Base-by-base conservation (phyloP, 2,888 invertebrate genomes). In the Pterostichus niger region DNA sequence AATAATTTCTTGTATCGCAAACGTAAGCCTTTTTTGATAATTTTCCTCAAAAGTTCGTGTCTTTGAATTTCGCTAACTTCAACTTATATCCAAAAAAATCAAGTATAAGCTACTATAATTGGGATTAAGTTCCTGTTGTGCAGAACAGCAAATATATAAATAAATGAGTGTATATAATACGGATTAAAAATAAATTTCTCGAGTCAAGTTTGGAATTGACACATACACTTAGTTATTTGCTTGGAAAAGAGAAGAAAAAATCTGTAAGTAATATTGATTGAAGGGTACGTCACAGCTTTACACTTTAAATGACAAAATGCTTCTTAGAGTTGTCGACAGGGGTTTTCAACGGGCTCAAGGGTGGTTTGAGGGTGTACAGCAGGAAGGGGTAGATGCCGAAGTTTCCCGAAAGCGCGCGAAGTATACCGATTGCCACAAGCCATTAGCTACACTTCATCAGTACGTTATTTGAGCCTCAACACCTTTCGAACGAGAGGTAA, bases 181-280 rank as follows among this genome's bases (percentile, higher is more conserved):
- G 35, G n/a, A 64, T 64, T 64, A 35, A 64, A 64, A 33, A 35
- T 13, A 35, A n/a, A 13, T 64, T 64, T 64, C 31, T 64, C 64
- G 11, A n/a, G 64, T 11, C 64, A 33, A 17, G 24, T 59, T 59
- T 59, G 31, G 31, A 64, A 64, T 64, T 64, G 64, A 64, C 64
- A 64, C 35, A 35, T 64, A 64, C 64, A 33, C 64, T 64, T 64
- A 35, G n/a, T 64, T 64, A 64, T 64, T 64, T 35, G 64, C 64
- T 33, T 11, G 10, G 7, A 33, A 64, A 64, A 35, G 64, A 64
- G 64, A 64, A 35, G 64, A 71, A 71, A 71, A 71, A 71, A 71
- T 71, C 68, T 17, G 68, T 71, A 71, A 71, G 68, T 71, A 71
- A 71, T 71, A 71, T 71, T 71, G 68, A 71, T 71, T 71, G 68